Percentiles rank a stretch among this genome's conserved stretches.
Conservation (phyloP, 1,140 invertebrate genomes). For the Drosophila simulans region DNA sequence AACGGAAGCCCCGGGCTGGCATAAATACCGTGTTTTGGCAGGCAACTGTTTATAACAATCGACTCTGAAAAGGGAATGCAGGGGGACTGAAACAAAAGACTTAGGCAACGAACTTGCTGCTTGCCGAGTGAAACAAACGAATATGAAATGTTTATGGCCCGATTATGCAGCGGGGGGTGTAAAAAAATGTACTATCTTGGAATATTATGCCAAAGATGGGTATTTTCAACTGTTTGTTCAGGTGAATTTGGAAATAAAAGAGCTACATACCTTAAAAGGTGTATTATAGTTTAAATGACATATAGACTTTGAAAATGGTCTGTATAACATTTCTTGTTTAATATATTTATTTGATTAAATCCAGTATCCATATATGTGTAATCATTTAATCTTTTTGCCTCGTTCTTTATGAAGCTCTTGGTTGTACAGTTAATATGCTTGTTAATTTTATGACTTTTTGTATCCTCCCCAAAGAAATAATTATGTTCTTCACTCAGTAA, state of each 20-base stretch:
- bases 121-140: constrained; percentile 9
- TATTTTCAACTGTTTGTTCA: constrained; percentile 8
- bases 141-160: constrained; percentile 24
- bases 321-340: too few species aligned
- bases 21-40: constrained; percentile 58
- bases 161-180: constrained; percentile 21
- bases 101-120: constrained; percentile 60
- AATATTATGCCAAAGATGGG: neutral
- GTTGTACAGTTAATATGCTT: neutral
- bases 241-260: too few species aligned
- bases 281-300: too few species aligned
- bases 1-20: constrained; percentile 64
- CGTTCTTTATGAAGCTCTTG: neutral
- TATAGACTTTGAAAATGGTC: too few species aligned
- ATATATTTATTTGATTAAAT: too few species aligned
- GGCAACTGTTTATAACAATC: constrained; percentile 55
- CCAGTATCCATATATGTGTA: too few species aligned
- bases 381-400: too few species aligned
- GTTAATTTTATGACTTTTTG: neutral
- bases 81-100: constrained; percentile 65
- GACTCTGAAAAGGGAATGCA: constrained; percentile 13
- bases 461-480: neutral
- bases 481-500: constrained; percentile 1
- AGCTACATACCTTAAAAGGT: too few species aligned
- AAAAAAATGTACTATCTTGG: neutral